Conservation (phyloP, 2,888 invertebrate genomes). For the Scelioninae gen. 2 region DNA sequence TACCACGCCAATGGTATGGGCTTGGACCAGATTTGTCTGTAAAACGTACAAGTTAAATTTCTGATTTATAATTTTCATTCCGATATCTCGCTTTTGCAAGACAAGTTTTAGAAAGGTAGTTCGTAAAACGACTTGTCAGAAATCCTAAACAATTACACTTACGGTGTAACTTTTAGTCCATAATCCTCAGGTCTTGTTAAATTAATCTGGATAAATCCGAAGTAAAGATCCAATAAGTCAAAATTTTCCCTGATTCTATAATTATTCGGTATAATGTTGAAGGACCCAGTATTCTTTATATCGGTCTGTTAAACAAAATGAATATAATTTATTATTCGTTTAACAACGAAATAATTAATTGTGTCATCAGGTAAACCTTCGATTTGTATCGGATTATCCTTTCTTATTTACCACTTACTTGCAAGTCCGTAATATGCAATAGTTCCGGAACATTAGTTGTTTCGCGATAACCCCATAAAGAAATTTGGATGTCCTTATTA, state of each 20-base stretch:
- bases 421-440: conserved; percentile 86
- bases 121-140: not conserved
- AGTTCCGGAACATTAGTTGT: conserved; percentile 87
- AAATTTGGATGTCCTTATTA: conserved; percentile 81
- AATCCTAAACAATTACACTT: conserved; percentile 71
- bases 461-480: conserved; percentile 93
- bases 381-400: not conserved
- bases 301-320: conserved; percentile 67
- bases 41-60: conserved; percentile 4
- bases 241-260: conserved; percentile 83
- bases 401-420: conserved; percentile 72
- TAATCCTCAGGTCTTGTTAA: conserved; percentile 85
- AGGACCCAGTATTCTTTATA: conserved; percentile 81
- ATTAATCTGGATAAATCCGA: conserved; percentile 92
- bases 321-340: conserved; percentile 14
- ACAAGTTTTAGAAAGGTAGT: too few species aligned
- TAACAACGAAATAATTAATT: not conserved
- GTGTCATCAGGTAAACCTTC: conserved; percentile 3
- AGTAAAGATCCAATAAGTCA: conserved; percentile 84
- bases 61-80: too few species aligned
- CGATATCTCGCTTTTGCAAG: too few species aligned
- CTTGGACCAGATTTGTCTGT: conserved; percentile 88
- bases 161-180: conserved; percentile 84
- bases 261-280: conserved; percentile 84
- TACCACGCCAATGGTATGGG: conserved; percentile 96